These are phyloP conservation scores for Rhopalosiphum padi DNA, from an alignment of 1,140 invertebrate species.

Conservation along the genomic window DNA sequence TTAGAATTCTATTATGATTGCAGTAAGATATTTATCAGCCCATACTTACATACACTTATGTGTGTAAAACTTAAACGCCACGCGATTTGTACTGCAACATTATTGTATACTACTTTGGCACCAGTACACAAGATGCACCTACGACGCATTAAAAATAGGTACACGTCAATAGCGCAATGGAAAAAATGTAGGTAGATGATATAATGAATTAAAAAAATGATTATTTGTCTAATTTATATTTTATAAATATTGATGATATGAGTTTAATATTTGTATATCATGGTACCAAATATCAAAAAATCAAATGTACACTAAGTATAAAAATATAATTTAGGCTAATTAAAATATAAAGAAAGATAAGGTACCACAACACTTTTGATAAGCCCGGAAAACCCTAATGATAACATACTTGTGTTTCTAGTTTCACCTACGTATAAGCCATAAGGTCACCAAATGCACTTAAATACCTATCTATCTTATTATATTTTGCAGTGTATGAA, in stretches of 20 bases:
- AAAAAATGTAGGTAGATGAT: background rate
- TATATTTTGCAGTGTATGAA: background rate
- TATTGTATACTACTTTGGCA: too few species aligned
- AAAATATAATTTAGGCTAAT: background rate
- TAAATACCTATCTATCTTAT: background rate
- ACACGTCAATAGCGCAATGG: background rate
- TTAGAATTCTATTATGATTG: too few species aligned
- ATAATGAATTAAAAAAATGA: background rate
- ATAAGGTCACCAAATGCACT: background rate
- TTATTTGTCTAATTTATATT: background rate
- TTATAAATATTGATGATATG: background rate
- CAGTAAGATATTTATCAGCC: too few species aligned
- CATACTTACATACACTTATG: too few species aligned
- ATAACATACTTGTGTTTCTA: background rate
- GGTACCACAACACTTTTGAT: background rate
- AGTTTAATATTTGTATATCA: too few species aligned
- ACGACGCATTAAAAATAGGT: background rate
- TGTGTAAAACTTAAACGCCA: too few species aligned
- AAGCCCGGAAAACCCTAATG: background rate
- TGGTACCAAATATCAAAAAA: background rate
- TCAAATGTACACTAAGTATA: background rate
- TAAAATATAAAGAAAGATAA: background rate
- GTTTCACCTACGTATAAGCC: background rate
- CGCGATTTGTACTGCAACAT: too few species aligned
- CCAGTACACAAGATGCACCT: background rate